These are phyloP conservation scores for Tricholauxania praeusta DNA, from an alignment of 2,888 invertebrate genomes.

Conservation along the genomic window DNA sequence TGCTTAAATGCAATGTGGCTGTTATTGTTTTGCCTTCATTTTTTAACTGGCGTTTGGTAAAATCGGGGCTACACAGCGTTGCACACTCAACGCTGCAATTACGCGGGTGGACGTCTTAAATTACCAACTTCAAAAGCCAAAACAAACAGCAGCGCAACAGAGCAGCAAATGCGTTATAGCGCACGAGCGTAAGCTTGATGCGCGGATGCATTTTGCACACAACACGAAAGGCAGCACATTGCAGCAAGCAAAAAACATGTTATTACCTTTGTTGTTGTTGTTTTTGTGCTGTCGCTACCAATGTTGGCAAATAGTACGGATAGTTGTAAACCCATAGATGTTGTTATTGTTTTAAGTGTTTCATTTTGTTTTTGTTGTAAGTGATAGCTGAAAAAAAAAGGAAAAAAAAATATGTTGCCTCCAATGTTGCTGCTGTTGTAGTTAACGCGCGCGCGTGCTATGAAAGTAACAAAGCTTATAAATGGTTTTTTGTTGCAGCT, in stretches of 20 bases:
- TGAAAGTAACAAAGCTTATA: too few species aligned
- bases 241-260: constrained; percentile 11
- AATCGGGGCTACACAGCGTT: too few species aligned
- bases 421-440: not conserved
- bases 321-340: not conserved
- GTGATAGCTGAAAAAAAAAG: not conserved
- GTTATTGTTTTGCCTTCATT: too few species aligned
- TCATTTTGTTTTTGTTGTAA: not conserved
- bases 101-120: constrained; percentile 49
- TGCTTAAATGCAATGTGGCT: too few species aligned
- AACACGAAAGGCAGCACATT: constrained; percentile 16
- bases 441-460: too few species aligned
- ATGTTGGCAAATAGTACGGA: not conserved
- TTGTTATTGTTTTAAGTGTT: constrained; percentile 5
- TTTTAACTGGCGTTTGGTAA: too few species aligned
- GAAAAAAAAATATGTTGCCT: too few species aligned
- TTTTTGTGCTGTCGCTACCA: not conserved
- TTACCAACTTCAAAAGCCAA: constrained; percentile 26
- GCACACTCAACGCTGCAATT: constrained; percentile 30
- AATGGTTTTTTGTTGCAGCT: too few species aligned
- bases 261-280: constrained; percentile 27
- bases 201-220: too few species aligned
- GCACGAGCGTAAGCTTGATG: too few species aligned
- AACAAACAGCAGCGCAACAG: not conserved
- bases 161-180: too few species aligned